phyloP scores from a whole-genome alignment of 2,113 vertebrate species.

The Salvelinus sp. region DNA sequence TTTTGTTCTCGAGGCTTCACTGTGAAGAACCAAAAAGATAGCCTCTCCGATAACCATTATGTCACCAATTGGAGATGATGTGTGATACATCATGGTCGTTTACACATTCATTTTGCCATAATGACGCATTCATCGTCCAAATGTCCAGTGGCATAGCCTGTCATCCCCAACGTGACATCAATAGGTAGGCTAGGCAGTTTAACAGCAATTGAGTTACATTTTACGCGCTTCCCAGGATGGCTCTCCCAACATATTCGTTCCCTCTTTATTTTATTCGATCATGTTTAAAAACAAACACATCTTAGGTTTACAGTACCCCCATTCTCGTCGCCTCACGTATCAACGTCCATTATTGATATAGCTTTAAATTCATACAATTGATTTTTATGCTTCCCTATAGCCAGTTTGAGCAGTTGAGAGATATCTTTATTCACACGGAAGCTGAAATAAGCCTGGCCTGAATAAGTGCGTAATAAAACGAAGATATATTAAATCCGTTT shows the following conservation, averaged over 20 bases:
- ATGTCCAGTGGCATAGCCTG: constrained; percentile 56
- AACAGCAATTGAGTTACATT: neutral
- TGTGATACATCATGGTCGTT: constrained; percentile 1
- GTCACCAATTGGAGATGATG: neutral
- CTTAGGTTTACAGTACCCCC: constrained; percentile 41
- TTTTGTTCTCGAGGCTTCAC: neutral
- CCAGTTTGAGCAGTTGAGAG: constrained; percentile 77
- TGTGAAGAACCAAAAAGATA: neutral
- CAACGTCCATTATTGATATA: constrained; percentile 76
- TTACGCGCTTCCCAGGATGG: neutral
- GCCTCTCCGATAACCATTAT: neutral
- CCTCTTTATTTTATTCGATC: constrained; percentile 59
- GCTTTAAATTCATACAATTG: constrained; percentile 78
- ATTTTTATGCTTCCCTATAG: constrained; percentile 83
- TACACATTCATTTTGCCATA: constrained; percentile 40
- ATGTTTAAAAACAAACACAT: constrained; percentile 63
- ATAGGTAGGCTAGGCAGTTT: neutral
- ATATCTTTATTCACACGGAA: constrained; percentile 80
- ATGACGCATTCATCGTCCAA: constrained; percentile 43
- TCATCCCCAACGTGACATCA: constrained; percentile 25
- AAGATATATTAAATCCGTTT: constrained; percentile 83
- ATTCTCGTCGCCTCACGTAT: constrained; percentile 33
- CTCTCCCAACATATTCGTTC: constrained; percentile 40
- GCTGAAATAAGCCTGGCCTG: constrained; percentile 67
- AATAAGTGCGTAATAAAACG: constrained; percentile 81